Conservation (phyloP, 2,113 vertebrate genomes). For the Elephantulus edwardii region DNA sequence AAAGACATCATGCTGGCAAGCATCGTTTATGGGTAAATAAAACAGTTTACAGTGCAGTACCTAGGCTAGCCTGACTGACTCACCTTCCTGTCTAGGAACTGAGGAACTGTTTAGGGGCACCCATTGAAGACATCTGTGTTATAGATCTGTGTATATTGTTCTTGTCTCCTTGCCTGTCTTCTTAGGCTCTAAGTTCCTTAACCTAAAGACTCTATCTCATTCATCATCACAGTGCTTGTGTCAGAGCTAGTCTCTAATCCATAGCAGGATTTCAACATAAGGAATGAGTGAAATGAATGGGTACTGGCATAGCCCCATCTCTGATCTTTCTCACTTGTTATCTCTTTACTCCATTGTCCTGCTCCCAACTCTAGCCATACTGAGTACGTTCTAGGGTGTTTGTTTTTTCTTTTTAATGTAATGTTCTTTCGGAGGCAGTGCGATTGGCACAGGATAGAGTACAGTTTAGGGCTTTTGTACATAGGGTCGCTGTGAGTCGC, state of each 20-base stretch:
- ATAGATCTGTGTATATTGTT: not conserved
- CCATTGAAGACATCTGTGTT: not conserved
- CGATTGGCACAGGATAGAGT: no score
- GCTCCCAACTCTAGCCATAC: not conserved
- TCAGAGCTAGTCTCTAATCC: not conserved
- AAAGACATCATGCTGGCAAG: no score
- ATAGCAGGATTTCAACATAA: not conserved
- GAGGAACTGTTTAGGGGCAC: no score
- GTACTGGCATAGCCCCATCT: no score
- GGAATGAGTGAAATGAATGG: not conserved
- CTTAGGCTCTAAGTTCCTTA: not conserved
- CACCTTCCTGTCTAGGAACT: not conserved
- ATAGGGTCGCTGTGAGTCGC: no score
- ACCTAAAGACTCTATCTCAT: not conserved
- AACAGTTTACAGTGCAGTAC: not conserved
- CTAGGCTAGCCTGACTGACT: not conserved
- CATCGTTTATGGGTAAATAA: no score
- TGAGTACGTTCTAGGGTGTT: not conserved
- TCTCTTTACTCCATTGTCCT: not conserved
- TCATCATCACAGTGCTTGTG: not conserved
- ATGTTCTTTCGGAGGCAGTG: no score
- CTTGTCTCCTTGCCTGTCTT: not conserved
- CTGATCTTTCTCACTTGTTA: not conserved
- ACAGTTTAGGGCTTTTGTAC: no score
- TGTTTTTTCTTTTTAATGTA: conserved; percentile 20